A percentile compares a stretch with the other conserved stretches of the same genome.
phyloP scores from a whole-genome alignment of 1,140 invertebrate genomes.

The Drosophila lacteicornis region DNA sequence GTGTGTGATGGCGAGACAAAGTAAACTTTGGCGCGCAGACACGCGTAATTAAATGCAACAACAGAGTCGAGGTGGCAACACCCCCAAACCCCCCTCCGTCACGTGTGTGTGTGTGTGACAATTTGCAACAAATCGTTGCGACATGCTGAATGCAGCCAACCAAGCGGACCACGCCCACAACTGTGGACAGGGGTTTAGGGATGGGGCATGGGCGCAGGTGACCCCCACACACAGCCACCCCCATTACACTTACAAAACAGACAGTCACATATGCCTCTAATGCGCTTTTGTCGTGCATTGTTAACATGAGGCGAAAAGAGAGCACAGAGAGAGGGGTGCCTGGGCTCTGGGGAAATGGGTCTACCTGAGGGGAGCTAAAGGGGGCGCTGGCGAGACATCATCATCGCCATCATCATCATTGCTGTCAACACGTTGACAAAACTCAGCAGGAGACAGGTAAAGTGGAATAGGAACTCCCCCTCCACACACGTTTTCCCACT shows the following conservation, averaged over 20 bases:
- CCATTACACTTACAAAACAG: constrained; percentile 1
- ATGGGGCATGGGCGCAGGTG: constrained; percentile 2
- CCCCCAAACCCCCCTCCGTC: background rate
- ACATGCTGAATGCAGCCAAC: constrained; percentile 67
- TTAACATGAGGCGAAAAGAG: constrained; percentile 53
- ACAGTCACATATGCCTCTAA: constrained; percentile 60
- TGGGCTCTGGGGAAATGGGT: background rate
- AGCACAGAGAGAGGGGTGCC: background rate
- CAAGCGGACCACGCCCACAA: constrained; percentile 57
- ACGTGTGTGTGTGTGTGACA: constrained; percentile 55
- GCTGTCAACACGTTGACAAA: constrained; percentile 76
- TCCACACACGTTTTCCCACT: no score
- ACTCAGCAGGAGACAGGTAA: constrained; percentile 35
- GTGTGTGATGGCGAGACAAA: constrained; percentile 71
- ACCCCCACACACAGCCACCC: constrained; percentile 16
- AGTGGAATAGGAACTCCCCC: constrained; percentile 21
- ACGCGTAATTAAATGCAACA: constrained; percentile 82
- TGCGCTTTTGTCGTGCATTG: constrained; percentile 79
- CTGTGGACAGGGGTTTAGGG: constrained; percentile 12
- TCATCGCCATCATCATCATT: constrained; percentile 56
- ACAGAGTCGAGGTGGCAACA: constrained; percentile 50
- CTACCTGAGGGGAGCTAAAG: no score
- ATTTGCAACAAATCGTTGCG: constrained; percentile 80
- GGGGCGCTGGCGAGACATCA: constrained; percentile 1
- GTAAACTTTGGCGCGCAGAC: constrained; percentile 72